These are phyloP conservation scores for Heliocidaris tuberculata DNA, from an alignment of 35 echinoderm and acorn worm species.

Conservation along the genomic window DNA sequence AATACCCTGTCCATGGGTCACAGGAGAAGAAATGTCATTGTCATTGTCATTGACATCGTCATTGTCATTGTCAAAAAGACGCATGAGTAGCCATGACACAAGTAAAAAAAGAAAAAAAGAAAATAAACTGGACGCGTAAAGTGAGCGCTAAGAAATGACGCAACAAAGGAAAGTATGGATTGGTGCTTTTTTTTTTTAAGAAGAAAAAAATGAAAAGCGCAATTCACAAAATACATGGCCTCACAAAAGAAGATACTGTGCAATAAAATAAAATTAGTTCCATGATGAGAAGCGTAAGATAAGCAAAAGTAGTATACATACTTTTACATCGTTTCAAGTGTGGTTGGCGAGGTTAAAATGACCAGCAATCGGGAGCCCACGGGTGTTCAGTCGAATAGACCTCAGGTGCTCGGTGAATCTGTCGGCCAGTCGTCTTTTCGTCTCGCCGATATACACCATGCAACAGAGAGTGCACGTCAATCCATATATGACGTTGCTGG, in stretches of 20 bases:
- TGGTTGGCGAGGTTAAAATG: no score
- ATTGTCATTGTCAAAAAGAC: no score
- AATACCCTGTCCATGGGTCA: no score
- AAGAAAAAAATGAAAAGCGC: neutral
- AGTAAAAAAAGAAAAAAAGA: neutral
- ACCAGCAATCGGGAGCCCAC: no score
- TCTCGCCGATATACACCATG: slow-evolving; percentile 49
- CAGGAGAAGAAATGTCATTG: no score
- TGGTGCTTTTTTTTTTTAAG: neutral
- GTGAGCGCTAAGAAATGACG: neutral
- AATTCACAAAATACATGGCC: no score
- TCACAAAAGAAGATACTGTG: neutral
- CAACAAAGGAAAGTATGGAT: slow-evolving; percentile 21
- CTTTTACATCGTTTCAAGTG: no score
- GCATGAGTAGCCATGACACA: no score
- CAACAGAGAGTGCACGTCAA: slow-evolving; percentile 20
- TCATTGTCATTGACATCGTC: no score
- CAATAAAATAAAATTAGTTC: neutral
- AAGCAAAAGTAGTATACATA: neutral
- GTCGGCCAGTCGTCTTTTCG: slow-evolving; percentile 45
- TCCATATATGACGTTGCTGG: no score
- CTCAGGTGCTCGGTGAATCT: slow-evolving; percentile 44
- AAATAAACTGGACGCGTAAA: neutral
- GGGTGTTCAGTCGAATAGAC: slow-evolving; percentile 3
- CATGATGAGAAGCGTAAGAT: neutral